Percentiles rank a stretch among this genome's conserved stretches.
Evolutionary conservation across 2,888 invertebrate genomes (phyloP).

Genomic region (Pantelozetes paolii): DNA sequence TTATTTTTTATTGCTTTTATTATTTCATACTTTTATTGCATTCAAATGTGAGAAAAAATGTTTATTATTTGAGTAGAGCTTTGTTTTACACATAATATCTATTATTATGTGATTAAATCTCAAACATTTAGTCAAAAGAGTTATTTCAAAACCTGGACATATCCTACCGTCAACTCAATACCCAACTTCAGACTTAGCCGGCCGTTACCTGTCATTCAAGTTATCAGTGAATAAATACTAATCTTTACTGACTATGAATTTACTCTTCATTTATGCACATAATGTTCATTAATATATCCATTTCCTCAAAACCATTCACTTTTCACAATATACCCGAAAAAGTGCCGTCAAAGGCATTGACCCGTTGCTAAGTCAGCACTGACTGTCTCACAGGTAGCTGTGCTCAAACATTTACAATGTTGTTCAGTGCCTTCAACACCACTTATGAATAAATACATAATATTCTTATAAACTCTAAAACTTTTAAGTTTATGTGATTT

Average conservation of each 20-base stretch:
- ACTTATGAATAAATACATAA: conserved; percentile 29
- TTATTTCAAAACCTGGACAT: too few species aligned
- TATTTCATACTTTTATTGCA: too few species aligned
- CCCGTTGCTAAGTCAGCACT: conserved; percentile 22
- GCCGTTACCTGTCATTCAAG: background rate
- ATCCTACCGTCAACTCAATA: too few species aligned
- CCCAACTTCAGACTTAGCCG: background rate
- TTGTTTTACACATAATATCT: too few species aligned
- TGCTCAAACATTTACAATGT: conserved; percentile 12
- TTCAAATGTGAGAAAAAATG: background rate
- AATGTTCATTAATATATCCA: background rate
- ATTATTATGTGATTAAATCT: too few species aligned
- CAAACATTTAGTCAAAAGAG: too few species aligned
- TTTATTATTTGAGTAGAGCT: background rate
- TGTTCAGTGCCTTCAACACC: conserved; percentile 4
- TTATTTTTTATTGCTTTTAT: too few species aligned
- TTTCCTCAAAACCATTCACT: conserved; percentile 22
- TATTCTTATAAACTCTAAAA: background rate
- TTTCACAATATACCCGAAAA: background rate
- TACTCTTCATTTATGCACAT: background rate
- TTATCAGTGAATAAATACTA: background rate
- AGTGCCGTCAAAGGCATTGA: conserved; percentile 19
- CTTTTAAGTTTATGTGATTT: conserved; percentile 1
- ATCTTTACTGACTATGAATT: background rate
- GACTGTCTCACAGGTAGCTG: background rate